Base-by-base conservation (phyloP, 1,140 invertebrate genomes). In the Zeugodacus cucurbitae region DNA sequence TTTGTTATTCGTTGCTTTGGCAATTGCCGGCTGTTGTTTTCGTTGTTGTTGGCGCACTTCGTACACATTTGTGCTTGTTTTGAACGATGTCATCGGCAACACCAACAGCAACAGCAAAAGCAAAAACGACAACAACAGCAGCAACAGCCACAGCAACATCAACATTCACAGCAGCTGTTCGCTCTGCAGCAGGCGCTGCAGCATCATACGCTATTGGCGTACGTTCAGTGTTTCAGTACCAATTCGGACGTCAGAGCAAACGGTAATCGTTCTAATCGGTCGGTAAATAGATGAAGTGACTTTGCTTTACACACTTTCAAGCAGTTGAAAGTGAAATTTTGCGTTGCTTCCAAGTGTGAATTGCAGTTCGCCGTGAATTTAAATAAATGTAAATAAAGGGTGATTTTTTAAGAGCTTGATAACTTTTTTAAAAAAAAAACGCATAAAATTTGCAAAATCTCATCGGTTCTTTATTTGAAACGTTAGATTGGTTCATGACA, bases 151-250 rank as follows among this genome's bases (percentile, higher is more conserved):
- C 58, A 59, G 29, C 64, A 34, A 32, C 64, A 32, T 11, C 26
- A 32, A 29, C 29, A 67, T 29, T 29, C 26, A 67, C 32, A 48
- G 41, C 74, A 82, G 74, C 74, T 82, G 74, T 82, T 82, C 44
- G 6, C n/a, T 62, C 58, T 62, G 58, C n/a, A 62, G 58, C n/a
- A 62, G n/a, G 58, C 58, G 58, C 58, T 82, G 74, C 74, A 82
- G 74, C 74, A 82, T 82, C 74, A 44, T 48, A 6, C 74, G 74
- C 44, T 29, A 22, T 29, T 82, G 74, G 44, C 74, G 74, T 82
- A 82, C 44, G 74, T 82, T 82, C 74, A 82, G 74, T 82, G 74
- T 26, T 48, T 82, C 74, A 82, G 74, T 82, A 48, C 74, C 74
- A 82, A 82, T 82, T 82, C 41, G 74, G 74, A 48, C 74, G 74